phyloP scores from a whole-genome alignment of 2,797 vertebrate species.

The Sphenopsis melanotis region DNA sequence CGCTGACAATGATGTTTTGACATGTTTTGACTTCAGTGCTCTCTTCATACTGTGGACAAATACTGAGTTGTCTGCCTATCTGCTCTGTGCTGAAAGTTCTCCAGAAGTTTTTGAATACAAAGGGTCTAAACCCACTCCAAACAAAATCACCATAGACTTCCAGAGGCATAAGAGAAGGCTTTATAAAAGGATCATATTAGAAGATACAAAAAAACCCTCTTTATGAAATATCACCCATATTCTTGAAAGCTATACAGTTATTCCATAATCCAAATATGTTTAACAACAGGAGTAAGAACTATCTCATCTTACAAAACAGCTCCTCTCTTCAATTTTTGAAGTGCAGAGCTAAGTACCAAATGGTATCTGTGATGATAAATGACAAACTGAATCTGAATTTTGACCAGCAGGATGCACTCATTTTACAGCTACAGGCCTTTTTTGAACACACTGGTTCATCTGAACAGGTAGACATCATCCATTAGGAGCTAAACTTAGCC shows the following conservation, averaged over 20 bases:
- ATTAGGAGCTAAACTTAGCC: background rate
- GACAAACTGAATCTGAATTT: background rate
- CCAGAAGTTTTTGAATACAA: conserved; percentile 20
- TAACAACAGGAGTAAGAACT: background rate
- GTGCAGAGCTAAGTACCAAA: background rate
- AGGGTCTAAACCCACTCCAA: background rate
- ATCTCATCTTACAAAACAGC: background rate
- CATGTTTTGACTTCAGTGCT: conserved; percentile 17
- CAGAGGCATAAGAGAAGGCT: background rate
- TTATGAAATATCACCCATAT: background rate
- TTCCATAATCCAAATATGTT: background rate
- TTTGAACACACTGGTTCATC: background rate
- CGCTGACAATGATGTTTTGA: background rate
- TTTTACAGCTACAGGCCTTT: background rate
- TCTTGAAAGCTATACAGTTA: background rate
- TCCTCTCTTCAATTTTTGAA: background rate
- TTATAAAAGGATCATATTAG: background rate
- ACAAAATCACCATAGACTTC: background rate
- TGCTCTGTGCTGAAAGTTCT: background rate
- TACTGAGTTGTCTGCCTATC: background rate
- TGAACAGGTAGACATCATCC: background rate
- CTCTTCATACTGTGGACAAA: conserved; percentile 15
- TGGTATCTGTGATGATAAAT: background rate
- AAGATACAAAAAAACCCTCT: fast-evolving
- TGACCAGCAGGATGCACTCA: background rate